Base-by-base conservation (phyloP, 2,888 invertebrate genomes). In the Salpingus planirostris region DNA sequence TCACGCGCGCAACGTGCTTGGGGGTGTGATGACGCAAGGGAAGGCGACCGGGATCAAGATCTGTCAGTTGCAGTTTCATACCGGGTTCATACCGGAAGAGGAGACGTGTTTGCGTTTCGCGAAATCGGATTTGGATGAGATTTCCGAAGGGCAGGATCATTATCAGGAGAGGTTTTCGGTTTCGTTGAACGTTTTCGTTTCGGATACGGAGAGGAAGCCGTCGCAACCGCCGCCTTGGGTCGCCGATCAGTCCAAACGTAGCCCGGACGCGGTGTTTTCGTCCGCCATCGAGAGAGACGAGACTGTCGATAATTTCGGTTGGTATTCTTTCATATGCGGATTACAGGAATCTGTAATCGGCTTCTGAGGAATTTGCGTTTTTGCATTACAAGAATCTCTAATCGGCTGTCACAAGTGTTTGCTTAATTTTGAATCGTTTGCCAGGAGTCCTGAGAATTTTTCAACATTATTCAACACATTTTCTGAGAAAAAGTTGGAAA, bases 1-100 rank as follows among this genome's bases (percentile, higher is more conserved):
- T 56, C 90, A 91, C 66, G 91, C 92, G 2, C 75, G 95, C 1
- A 88, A 90, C 54, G 84, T 90, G 38, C 69, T 87, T 25, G 84
- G 84, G 11, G 74, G 74, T 38, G 80, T 88, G 52, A 64, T 65
- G 64, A 55, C 57, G 1, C 64, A 65, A 46, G 83, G 82, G 11
- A 78, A 85, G 28, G 78, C 81, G 3, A 85, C 83, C 26, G 76
- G 87, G 38, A 82, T 92, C 46, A 87, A 86, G 59, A 85, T 95
- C 52, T 80, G 89, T 29, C 83, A 90, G 49, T 65, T 92, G 23
- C 87, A 89, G 65, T 80, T 95, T 52, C 87, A 95, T 61, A 86
- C 92, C 4, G 93, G 93, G 27, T 91, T 84, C 60, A 74, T 92
- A 36, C 68, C 75, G 0, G 73, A 77, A 45, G 77, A 77, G 41